Base-by-base conservation (phyloP, 2,113 vertebrate genomes). In the Grus americana region DNA sequence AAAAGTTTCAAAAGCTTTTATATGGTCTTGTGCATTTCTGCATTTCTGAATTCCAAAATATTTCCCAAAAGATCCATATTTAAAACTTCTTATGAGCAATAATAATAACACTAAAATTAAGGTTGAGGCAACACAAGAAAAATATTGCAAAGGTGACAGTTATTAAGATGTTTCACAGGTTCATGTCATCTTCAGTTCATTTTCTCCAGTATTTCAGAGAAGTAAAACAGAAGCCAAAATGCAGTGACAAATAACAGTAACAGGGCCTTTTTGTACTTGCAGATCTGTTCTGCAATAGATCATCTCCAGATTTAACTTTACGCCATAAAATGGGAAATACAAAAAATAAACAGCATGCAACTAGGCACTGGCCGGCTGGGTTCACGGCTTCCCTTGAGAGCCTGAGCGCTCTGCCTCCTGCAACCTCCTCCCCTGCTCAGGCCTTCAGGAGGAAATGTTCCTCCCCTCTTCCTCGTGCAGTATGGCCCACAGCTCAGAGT, bases 401-500 rank as follows among this genome's bases (percentile, higher is more conserved):
- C 29, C 46, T 71, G 62, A 10, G 7, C 9, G 38, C n/a, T n/a
- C 32, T 73, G 32, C 9, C 10, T 76, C 34, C 27, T 62, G 30
- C 6, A 30, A 20, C 22, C 27, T 73, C n/a, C 23, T 58, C 26
- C 24, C 24, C 10, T 40, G 12, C 22, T 83, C 30, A 30, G 38
- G 11, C 10, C 26, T 79, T 76, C 34, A 18, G 26, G 15, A 57
- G 15, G 36, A 87, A 72, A 61, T 15, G 27, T 38, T 57, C 10
- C 5, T 76, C 12, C 19, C 3, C 9, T 27, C 10, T 73, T 86
- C 63, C 46, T 62, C 0, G 0, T 27, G 47, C 21, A 9, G 0
- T 10, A 16, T 6, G 16, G 15, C 15, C 26, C 17, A 18, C 24
- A 82, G 36, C 16, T 40, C 34, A 40, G 44, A 44, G 32, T 47